phyloP scores from a whole-genome alignment of 2,888 invertebrate species.

The Embidobia sp. region DNA sequence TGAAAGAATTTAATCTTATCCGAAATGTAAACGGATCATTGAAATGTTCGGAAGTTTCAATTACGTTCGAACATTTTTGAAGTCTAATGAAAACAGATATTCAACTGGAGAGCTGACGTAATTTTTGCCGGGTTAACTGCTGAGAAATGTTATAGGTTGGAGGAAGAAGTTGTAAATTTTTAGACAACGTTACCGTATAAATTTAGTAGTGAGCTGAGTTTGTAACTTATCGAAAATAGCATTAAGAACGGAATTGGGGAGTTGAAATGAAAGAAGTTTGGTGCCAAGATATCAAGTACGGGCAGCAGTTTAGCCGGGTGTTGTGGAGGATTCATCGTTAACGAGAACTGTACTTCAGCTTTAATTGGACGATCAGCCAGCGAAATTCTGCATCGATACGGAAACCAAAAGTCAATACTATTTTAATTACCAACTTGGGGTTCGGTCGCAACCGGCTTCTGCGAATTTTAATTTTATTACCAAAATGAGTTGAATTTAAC shows the following conservation, averaged over 20 bases:
- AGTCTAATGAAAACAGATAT: too few relatives aligned
- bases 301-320: constrained; percentile 18
- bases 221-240: constrained; percentile 24
- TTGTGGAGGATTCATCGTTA: constrained; percentile 26
- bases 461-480: too few relatives aligned
- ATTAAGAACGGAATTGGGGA: constrained; percentile 24
- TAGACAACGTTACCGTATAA: constrained; percentile 15
- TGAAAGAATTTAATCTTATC: too few relatives aligned
- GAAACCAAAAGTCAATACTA: constrained; percentile 12
- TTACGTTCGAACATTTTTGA: too few relatives aligned
- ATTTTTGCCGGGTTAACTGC: not conserved
- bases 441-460: not conserved
- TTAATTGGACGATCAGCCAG: constrained; percentile 26
- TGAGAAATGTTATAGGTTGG: not conserved
- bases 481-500: too few relatives aligned
- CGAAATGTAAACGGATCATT: too few relatives aligned
- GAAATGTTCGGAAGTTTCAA: too few relatives aligned
- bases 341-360: constrained; percentile 26
- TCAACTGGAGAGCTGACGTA: too few relatives aligned
- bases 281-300: constrained; percentile 25
- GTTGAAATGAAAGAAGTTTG: constrained; percentile 40
- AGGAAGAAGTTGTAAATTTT: not conserved
- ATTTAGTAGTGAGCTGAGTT: constrained; percentile 16
- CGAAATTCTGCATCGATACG: constrained; percentile 11
- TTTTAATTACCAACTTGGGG: constrained; percentile 6